Base-by-base conservation (phyloP, 2,113 vertebrate species). In the Corvus hawaiiensis region DNA sequence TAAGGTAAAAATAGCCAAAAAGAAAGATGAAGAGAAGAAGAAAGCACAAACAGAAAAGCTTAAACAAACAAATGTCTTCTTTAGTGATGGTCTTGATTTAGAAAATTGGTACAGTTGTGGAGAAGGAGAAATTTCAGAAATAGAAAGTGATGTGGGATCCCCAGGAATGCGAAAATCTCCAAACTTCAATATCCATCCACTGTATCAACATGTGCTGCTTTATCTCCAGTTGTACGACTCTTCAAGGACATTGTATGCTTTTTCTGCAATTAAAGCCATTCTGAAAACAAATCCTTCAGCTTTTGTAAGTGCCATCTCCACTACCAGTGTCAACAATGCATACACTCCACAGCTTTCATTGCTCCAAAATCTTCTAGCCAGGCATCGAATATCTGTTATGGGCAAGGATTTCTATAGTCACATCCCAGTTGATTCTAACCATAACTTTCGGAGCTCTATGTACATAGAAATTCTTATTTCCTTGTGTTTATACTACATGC, bases 41-140 rank as follows among this genome's bases (percentile, higher is more conserved):
- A 99, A 99, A 93, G 81, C 97, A 14, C 98, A 98, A 87, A 97
- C 98, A 24, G 99, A 99, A 79, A 99, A 99, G 84, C 92, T 98
- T 51, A 98, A 98, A 23, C 99, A 98, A 68, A 98, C 98, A 78
- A 99, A 97, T 21, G 98, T 99, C 63, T 99, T 99, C 96, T 99
- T 99, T 37, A 99, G 99, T 23, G 99, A 99, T 95, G 99, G 99
- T 89, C 98, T 99, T 84, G 99, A 99, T 96, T 98, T 99, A 78
- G 99, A 99, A 95, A 99, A 99, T 92, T 99, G 99, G 99, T 99
- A 99, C 91, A 99, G 99, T 96, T 99, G 99, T 80, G 99, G 99
- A 55, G 99, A 99, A 90, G 99, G 99, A 8, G 99, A 99, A 89
- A 99, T 99, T 74, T 99, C 99, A 13, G 99, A 99, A 97, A 99